Evolutionary conservation across 2,113 vertebrate genomes (phyloP).

Genomic region (Maccullochella peelii): DNA sequence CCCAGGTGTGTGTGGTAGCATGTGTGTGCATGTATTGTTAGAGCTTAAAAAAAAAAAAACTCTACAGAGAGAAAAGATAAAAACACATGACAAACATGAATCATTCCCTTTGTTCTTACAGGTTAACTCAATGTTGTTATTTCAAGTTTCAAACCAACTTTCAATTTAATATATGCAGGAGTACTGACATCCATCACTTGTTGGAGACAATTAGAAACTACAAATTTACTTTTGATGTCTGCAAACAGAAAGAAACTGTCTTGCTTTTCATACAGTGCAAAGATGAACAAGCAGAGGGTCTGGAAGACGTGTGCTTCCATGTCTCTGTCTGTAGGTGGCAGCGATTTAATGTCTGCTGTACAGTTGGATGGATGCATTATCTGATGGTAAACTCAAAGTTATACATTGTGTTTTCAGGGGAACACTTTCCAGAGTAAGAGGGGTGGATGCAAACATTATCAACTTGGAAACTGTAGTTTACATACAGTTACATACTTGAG

Average conservation of each 20-base stretch:
- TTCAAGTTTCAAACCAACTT: conserved; percentile 25
- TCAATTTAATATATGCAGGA: conserved; percentile 9
- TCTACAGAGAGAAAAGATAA: conserved; percentile 5
- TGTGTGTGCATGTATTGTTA: conserved; percentile 2
- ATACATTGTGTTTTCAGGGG: background rate
- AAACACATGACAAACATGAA: conserved; percentile 39
- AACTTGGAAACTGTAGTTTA: background rate
- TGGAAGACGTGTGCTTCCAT: background rate
- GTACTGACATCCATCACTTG: background rate
- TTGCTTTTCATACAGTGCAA: conserved; percentile 10
- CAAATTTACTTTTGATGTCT: background rate
- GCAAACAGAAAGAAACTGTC: background rate
- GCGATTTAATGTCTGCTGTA: conserved; percentile 17
- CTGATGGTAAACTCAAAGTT: background rate
- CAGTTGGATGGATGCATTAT: background rate
- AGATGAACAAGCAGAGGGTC: background rate
- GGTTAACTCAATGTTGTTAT: background rate
- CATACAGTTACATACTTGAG: too few relatives aligned
- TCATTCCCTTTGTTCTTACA: conserved; percentile 57
- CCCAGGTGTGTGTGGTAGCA: conserved; percentile 22
- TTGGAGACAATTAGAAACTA: conserved; percentile 13
- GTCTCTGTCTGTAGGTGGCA: conserved; percentile 46
- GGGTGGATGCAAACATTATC: background rate
- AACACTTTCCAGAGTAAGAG: background rate
- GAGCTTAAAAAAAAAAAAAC: conserved; percentile 10